Percentiles rank a stretch among this genome's conserved stretches.
phyloP scores from a whole-genome alignment of 2,113 vertebrate genomes.

The Pachyramphus minor region DNA sequence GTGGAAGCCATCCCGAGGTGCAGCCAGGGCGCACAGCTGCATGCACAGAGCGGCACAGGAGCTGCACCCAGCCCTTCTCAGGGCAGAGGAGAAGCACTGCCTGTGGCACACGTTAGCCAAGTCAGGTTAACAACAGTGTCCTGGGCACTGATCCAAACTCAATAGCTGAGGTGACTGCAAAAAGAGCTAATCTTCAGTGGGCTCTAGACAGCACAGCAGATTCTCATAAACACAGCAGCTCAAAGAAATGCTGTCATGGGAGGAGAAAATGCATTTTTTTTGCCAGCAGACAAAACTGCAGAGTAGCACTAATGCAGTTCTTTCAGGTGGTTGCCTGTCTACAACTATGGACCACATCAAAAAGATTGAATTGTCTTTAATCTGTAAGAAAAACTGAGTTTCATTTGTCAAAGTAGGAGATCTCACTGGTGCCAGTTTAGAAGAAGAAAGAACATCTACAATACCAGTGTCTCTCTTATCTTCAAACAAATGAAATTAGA shows the following conservation, averaged over 20 bases:
- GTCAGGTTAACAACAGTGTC: not conserved
- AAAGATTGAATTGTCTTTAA: not conserved
- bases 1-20: not conserved
- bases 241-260: not conserved
- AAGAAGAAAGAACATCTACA: not conserved
- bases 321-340: not conserved
- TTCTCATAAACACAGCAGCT: not conserved
- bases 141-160: not conserved
- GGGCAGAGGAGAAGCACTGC: not conserved
- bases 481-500: not conserved
- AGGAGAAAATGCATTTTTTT: not conserved
- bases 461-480: not conserved
- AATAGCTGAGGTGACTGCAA: not conserved
- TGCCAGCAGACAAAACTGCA: not conserved
- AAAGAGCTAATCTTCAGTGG: not conserved
- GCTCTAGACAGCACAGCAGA: not conserved
- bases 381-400: not conserved
- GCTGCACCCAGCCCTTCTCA: not conserved
- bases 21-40: not conserved
- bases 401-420: not conserved
- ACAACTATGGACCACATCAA: slow-evolving; percentile 19
- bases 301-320: not conserved
- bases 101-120: not conserved
- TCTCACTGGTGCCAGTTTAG: not conserved
- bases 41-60: not conserved